Base-by-base conservation (phyloP, 2,888 invertebrate species). In the Malthinus seriepunctatus region DNA sequence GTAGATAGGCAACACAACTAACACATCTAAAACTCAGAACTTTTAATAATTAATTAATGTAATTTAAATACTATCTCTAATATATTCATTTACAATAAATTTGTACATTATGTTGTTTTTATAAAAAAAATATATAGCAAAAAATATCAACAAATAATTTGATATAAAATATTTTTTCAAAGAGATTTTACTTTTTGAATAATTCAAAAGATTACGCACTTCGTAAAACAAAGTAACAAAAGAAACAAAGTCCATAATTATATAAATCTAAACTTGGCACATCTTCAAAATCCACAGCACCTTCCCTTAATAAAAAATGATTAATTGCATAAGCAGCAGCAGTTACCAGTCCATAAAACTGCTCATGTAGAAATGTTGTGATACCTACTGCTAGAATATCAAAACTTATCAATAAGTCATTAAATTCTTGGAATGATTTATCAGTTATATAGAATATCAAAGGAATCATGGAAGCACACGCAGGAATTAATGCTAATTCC, bases 191-290 rank as follows among this genome's bases (percentile, higher is more conserved):
- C 32, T 12, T 8, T 42, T 42, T 42, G 23, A 15, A 39, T 15
- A 15, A 15, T n/a, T 5, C 12, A n/a, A 42, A 6, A 42, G 6
- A 9, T 42, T 15, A 42, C 9, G 12, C 12, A 42, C 15, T 1
- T 42, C 39, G 48, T 33, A 59, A 46, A 39, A 56, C 46, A 39
- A 62, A 62, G 10, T 50, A 53, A 12, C 51, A 51, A 32, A 51
- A 62, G 34, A 62, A 59, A 15, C 56, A 53, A 5, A 62, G 56
- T n/a, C 59, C 59, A 12, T 62, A 62, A 46, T 62, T 62, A 34
- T 46, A 62, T 8, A 62, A 45, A 44, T 62, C 62, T 47, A 51
- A 14, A 3, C 42, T 14, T 10, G 62, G 59, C n/a, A 59, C 8
- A 23, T 60, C 45, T 12, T 53, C 50, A 39, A 59, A 37, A 35